A percentile compares a stretch with the other conserved stretches of the same genome.
phyloP scores from a whole-genome alignment of 1,140 invertebrate species.

The Cydia pomonella region DNA sequence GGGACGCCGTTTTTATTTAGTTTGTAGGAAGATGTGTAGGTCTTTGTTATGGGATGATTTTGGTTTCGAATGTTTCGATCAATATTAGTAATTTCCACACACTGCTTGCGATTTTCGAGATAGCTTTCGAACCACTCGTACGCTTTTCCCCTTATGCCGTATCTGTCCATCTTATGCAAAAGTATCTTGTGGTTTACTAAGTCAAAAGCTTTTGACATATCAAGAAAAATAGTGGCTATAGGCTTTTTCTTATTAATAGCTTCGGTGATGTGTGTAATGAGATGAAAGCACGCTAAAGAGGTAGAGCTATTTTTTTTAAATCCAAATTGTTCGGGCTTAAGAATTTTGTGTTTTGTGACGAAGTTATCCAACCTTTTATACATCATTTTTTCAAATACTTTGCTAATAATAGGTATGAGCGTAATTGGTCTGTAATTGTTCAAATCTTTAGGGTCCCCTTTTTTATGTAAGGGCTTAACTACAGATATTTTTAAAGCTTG shows the following conservation, averaged over 20 bases:
- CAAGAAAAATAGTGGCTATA: slow-evolving; percentile 27
- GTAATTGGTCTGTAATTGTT: not conserved
- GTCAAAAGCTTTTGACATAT: slow-evolving; percentile 39
- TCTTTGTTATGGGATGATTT: not conserved
- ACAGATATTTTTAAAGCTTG: not conserved
- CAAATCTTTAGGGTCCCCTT: not conserved
- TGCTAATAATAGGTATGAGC: not conserved
- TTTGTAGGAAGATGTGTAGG: not conserved
- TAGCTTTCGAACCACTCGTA: slow-evolving; percentile 24
- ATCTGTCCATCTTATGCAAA: slow-evolving; percentile 33
- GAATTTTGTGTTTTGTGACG: not conserved
- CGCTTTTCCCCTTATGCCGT: slow-evolving; percentile 32
- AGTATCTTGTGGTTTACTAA: slow-evolving; percentile 33
- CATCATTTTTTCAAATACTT: slow-evolving; percentile 1
- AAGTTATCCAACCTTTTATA: not conserved
- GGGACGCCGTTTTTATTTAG: too few species aligned
- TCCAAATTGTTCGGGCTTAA: not conserved
- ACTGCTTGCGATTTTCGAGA: slow-evolving; percentile 10
- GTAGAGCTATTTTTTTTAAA: slow-evolving; percentile 33
- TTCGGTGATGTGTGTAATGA: slow-evolving; percentile 26
- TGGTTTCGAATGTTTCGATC: not conserved
- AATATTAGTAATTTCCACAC: not conserved
- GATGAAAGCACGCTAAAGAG: slow-evolving; percentile 34
- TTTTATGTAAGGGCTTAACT: not conserved
- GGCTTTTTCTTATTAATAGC: slow-evolving; percentile 5